phyloP scores from a whole-genome alignment of 2,113 vertebrate genomes.

The Python bivittatus region DNA sequence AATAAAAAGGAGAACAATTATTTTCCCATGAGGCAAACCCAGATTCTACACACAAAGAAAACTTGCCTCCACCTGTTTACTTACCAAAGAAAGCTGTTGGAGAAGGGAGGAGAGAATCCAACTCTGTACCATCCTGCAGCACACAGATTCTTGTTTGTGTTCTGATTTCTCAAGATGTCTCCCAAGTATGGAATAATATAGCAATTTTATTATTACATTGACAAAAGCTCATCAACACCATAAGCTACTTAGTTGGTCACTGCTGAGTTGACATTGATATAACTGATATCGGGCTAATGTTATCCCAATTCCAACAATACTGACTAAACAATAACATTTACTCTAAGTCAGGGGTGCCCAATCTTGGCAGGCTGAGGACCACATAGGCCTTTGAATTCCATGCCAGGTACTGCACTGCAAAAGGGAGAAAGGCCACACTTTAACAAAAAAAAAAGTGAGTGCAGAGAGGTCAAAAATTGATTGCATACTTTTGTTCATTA shows the following conservation, averaged over 20 bases:
- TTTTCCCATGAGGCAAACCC: not conserved
- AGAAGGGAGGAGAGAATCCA: too few species aligned
- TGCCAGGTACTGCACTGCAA: not conserved
- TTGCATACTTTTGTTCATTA: not conserved
- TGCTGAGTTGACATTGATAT: not conserved
- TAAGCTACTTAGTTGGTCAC: not conserved
- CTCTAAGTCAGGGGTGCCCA: not conserved
- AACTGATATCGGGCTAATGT: not conserved
- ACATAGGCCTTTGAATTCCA: not conserved
- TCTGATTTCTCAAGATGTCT: not conserved
- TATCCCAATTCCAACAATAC: not conserved
- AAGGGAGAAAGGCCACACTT: not conserved
- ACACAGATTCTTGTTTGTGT: not conserved
- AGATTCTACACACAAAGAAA: not conserved
- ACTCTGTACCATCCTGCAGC: not conserved
- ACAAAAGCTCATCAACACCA: not conserved
- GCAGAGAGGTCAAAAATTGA: not conserved
- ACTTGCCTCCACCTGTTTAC: not conserved
- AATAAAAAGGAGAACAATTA: not conserved
- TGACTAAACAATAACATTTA: not conserved
- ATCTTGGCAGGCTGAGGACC: not conserved
- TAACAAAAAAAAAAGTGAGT: not conserved
- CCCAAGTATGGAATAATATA: not conserved
- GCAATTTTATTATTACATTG: not conserved
- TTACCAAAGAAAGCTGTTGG: not conserved